A percentile compares a stretch with the other conserved stretches of the same genome.
These are phyloP conservation scores for Labeo rohita DNA, from an alignment of 2,113 vertebrate species.

Conservation along the genomic window DNA sequence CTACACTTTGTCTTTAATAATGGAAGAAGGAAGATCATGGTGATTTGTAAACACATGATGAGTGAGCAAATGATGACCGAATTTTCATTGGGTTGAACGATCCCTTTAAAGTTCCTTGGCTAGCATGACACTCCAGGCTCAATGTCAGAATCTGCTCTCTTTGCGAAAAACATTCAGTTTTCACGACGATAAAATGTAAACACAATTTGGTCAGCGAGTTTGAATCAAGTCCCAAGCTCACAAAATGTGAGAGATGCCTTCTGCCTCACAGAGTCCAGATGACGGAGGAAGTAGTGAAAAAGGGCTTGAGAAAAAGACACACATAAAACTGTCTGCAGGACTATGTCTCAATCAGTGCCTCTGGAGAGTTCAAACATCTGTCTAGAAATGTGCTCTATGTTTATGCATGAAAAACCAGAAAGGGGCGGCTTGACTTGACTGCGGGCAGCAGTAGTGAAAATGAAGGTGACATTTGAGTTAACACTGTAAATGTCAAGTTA, in stretches of 20 bases:
- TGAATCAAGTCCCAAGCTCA: slow-evolving; percentile 15
- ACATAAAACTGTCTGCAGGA: slow-evolving; percentile 72
- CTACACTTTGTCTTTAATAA: neutral
- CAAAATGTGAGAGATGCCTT: slow-evolving; percentile 19
- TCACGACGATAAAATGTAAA: slow-evolving; percentile 23
- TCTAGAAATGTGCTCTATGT: slow-evolving; percentile 43
- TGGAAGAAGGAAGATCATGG: neutral
- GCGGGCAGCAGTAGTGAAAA: neutral
- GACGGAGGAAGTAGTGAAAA: slow-evolving; percentile 64
- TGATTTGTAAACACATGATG: neutral
- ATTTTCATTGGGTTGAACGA: neutral
- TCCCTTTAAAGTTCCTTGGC: neutral
- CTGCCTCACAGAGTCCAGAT: slow-evolving; percentile 75
- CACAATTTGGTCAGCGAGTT: neutral
- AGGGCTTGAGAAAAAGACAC: slow-evolving; percentile 42
- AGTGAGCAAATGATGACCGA: neutral
- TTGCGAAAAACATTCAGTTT: neutral
- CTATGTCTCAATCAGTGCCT: slow-evolving; percentile 61
- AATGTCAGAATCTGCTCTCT: neutral
- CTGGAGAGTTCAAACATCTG: slow-evolving; percentile 37
- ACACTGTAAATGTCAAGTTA: slow-evolving; percentile 3
- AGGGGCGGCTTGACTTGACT: neutral
- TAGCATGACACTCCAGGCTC: slow-evolving; percentile 2
- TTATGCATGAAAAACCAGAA: slow-evolving; percentile 19
- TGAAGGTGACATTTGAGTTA: slow-evolving; percentile 22